Evolutionary conservation across 2,113 vertebrate genomes (phyloP).

Genomic region (Athene noctua): DNA sequence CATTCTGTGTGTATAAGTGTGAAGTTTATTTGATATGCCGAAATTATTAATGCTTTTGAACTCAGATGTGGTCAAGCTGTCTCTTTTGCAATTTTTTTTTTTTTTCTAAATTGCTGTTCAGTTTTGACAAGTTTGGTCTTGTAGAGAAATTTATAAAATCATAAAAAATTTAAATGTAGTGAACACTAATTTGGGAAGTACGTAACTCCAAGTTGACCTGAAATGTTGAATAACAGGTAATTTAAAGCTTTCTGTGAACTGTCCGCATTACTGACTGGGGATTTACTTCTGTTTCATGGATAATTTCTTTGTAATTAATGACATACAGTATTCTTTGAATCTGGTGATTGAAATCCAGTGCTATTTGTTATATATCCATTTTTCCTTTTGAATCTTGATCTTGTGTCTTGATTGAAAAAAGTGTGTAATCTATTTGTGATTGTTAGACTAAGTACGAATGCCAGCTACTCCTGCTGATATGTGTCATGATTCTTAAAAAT

Average conservation of each 20-base stretch:
- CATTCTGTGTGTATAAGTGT: neutral
- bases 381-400: neutral
- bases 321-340: neutral
- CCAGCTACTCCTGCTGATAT: neutral
- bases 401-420: neutral
- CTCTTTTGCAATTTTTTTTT: neutral
- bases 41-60: neutral
- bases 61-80: neutral
- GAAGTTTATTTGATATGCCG: neutral
- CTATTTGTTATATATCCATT: neutral
- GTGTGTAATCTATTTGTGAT: neutral
- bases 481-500: constrained; percentile 3
- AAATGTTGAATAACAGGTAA: neutral
- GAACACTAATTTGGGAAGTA: neutral
- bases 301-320: neutral
- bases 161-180: neutral
- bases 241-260: neutral
- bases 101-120: neutral
- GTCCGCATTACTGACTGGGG: neutral
- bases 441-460: neutral
- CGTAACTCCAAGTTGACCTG: neutral
- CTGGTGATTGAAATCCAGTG: neutral
- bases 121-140: neutral
- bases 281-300: neutral
- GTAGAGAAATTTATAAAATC: neutral